phyloP scores from a whole-genome alignment of 2,113 vertebrate genomes.

The Chionomys nivalis region DNA sequence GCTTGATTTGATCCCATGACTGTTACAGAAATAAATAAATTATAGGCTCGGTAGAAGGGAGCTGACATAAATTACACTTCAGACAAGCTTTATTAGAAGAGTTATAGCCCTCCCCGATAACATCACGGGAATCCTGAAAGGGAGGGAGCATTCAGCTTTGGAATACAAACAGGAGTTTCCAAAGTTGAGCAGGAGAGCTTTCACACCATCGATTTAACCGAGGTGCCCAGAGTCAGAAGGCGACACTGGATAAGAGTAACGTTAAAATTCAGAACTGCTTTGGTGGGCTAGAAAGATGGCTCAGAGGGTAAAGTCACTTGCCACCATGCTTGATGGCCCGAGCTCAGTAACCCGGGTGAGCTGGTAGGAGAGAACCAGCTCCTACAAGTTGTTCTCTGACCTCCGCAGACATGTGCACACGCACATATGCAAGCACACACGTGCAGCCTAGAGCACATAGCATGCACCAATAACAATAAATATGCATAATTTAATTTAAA shows the following conservation, averaged over 20 bases:
- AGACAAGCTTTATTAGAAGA: not conserved
- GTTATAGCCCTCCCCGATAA: not conserved
- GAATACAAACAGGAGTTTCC: not conserved
- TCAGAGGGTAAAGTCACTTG: not conserved
- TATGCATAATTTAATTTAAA: not conserved
- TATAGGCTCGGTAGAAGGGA: not conserved
- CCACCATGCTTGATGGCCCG: not conserved
- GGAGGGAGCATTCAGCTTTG: not conserved
- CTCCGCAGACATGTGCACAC: not conserved
- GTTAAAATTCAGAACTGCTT: not conserved
- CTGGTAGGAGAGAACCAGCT: not conserved
- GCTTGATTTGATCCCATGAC: not conserved
- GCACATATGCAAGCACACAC: not conserved
- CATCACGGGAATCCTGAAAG: not conserved
- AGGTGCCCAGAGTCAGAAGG: not conserved
- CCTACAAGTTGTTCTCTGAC: too few relatives aligned
- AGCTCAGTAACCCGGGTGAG: not conserved
- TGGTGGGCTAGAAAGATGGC: too few relatives aligned
- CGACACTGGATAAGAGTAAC: not conserved
- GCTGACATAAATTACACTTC: not conserved
- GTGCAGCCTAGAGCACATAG: not conserved
- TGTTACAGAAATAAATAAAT: not conserved
- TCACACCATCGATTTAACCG: not conserved
- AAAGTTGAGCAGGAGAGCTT: not conserved
- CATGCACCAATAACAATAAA: not conserved